phyloP scores from a whole-genome alignment of 2,888 invertebrate species.

The Cryptophagus acutangulus region DNA sequence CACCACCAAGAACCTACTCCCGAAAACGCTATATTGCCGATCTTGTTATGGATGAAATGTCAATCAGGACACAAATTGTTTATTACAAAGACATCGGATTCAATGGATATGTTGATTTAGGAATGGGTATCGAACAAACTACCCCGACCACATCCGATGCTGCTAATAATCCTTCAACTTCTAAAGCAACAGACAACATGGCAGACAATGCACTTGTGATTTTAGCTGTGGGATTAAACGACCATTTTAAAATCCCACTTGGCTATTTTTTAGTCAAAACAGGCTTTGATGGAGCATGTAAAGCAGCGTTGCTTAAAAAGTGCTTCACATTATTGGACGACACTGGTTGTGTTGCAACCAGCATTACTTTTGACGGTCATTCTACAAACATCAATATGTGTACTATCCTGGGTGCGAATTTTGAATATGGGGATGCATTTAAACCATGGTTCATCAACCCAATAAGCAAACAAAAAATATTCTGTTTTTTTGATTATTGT shows the following conservation, averaged over 20 bases:
- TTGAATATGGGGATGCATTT: not conserved
- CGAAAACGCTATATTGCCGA: too few relatives aligned
- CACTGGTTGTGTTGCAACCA: too few relatives aligned
- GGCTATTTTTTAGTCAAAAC: not conserved
- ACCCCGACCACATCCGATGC: too few relatives aligned
- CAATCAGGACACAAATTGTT: slow-evolving; percentile 5
- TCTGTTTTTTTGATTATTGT: not conserved
- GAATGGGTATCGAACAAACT: not conserved
- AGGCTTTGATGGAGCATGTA: not conserved
- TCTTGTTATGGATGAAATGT: slow-evolving; percentile 12
- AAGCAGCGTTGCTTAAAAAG: too few relatives aligned
- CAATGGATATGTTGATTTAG: slow-evolving; percentile 3
- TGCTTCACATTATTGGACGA: too few relatives aligned
- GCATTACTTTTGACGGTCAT: slow-evolving; percentile 25
- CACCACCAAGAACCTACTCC: too few relatives aligned
- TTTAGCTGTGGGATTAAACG: too few relatives aligned
- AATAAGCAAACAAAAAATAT: not conserved
- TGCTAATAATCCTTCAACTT: not conserved
- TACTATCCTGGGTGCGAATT: slow-evolving; percentile 6
- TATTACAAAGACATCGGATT: not conserved
- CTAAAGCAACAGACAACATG: not conserved
- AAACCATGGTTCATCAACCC: not conserved
- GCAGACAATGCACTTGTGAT: too few relatives aligned
- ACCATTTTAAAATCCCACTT: too few relatives aligned
- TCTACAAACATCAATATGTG: slow-evolving; percentile 18